Evolutionary conservation across 2,888 invertebrate genomes (phyloP).

Genomic region (Capitulum mitella): DNA sequence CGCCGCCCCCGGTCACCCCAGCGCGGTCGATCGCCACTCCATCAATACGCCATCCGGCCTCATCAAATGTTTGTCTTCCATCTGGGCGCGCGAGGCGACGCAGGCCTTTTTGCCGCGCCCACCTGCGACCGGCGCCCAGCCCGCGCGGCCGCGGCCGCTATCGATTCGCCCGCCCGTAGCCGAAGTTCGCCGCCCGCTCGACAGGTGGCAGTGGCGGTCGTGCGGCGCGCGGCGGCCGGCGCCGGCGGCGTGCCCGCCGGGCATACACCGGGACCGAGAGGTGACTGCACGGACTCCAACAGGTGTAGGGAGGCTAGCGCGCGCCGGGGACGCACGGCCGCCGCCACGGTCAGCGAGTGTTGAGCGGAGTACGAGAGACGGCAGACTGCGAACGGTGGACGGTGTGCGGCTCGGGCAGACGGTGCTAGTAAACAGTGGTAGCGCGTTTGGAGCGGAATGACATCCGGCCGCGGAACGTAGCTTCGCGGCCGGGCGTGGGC

Average conservation of each 20-base stretch:
- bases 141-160: too few species aligned
- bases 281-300: background rate
- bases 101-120: too few species aligned
- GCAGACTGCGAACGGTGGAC: background rate
- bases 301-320: background rate
- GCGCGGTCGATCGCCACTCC: too few species aligned
- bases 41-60: too few species aligned
- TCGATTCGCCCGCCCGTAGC: background rate
- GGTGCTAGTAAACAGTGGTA: background rate
- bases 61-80: too few species aligned
- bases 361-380: too few species aligned
- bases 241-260: background rate
- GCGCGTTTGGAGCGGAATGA: too few species aligned
- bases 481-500: background rate
- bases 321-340: background rate
- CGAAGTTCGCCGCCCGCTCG: background rate
- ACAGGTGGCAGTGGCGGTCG: slow-evolving; percentile 2
- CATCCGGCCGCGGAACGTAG: background rate
- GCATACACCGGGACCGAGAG: background rate
- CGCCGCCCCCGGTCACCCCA: too few species aligned
- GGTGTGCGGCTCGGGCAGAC: background rate
- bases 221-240: background rate
- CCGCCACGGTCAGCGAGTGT: too few species aligned
- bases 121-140: too few species aligned
- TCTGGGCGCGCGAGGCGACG: too few species aligned